Percentiles rank a stretch among this genome's conserved stretches.
These are phyloP conservation scores for Drepanosiphum platanoidis DNA, from an alignment of 2,888 invertebrate genomes.

Conservation along the genomic window DNA sequence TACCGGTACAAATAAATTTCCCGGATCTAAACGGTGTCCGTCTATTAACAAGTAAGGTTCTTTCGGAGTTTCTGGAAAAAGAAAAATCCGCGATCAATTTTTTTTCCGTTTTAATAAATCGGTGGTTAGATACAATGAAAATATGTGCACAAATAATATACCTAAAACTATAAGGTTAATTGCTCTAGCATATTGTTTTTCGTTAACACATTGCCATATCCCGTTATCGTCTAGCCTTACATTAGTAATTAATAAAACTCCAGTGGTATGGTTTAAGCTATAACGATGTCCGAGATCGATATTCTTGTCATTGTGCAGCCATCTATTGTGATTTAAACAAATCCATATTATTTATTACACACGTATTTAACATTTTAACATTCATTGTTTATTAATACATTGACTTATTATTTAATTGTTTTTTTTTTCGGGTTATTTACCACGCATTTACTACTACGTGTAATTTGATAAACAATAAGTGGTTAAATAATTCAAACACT, in stretches of 20 bases:
- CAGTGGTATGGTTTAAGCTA: constrained; percentile 68
- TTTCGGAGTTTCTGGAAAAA: constrained; percentile 77
- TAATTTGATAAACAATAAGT: background rate
- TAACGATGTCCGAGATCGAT: constrained; percentile 68
- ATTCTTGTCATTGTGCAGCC: constrained; percentile 65
- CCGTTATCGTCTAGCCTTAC: constrained; percentile 76
- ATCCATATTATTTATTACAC: background rate
- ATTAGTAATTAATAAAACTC: constrained; percentile 71
- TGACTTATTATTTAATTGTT: background rate
- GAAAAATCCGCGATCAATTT: background rate
- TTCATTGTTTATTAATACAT: constrained; percentile 8
- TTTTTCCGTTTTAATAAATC: no score
- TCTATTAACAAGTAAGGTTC: constrained; percentile 88
- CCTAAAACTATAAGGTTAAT: constrained; percentile 62
- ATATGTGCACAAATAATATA: no score
- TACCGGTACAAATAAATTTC: constrained; percentile 88
- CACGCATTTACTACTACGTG: no score
- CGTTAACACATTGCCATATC: constrained; percentile 73
- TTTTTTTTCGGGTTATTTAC: background rate
- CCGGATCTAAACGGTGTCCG: constrained; percentile 83
- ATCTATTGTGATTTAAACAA: constrained; percentile 56
- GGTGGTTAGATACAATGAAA: no score
- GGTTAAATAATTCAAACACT: background rate
- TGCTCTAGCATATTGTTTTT: constrained; percentile 55
- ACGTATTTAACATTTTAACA: background rate